Percentiles rank a stretch among this genome's conserved stretches.
These are phyloP conservation scores for Salpingus planirostris DNA, from an alignment of 2,888 invertebrate species.

Conservation along the genomic window DNA sequence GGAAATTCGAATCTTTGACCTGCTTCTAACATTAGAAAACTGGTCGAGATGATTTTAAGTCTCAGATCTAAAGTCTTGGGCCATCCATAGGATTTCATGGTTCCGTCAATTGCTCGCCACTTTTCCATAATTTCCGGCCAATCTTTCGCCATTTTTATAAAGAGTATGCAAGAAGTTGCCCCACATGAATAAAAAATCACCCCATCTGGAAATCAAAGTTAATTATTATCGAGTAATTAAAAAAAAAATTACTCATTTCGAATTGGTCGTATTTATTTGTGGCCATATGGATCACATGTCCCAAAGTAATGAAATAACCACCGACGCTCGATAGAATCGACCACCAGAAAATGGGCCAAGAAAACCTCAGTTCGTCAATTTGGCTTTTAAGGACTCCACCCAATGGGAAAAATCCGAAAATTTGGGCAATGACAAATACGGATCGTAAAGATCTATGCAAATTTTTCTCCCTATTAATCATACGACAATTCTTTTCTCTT, in stretches of 20 bases:
- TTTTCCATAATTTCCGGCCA: constrained; percentile 9
- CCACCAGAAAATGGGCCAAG: too few relatives aligned
- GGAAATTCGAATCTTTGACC: constrained; percentile 3
- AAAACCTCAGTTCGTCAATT: constrained; percentile 2
- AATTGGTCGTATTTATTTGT: constrained; percentile 3
- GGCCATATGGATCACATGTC: constrained; percentile 3
- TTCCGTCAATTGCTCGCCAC: constrained; percentile 5
- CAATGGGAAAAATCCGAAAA: constrained; percentile 11
- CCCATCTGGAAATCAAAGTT: constrained; percentile 7
- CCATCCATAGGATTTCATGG: constrained; percentile 9
- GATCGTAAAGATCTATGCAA: constrained; percentile 8
- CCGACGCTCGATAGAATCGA: constrained; percentile 4
- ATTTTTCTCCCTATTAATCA: too few relatives aligned
- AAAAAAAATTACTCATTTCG: constrained; percentile 7
- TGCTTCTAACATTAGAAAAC: constrained; percentile 6
- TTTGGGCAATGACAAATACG: constrained; percentile 8
- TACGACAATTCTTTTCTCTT: too few relatives aligned
- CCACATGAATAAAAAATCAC: constrained; percentile 7
- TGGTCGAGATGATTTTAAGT: constrained; percentile 4
- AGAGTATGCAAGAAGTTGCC: constrained; percentile 6
- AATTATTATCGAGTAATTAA: neutral
- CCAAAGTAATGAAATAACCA: constrained; percentile 4
- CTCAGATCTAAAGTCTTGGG: constrained; percentile 6
- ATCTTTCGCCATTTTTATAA: constrained; percentile 8
- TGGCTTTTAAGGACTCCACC: constrained; percentile 4